These are phyloP conservation scores for Athetis lepigone DNA, from an alignment of 2,888 invertebrate genomes.

Conservation along the genomic window DNA sequence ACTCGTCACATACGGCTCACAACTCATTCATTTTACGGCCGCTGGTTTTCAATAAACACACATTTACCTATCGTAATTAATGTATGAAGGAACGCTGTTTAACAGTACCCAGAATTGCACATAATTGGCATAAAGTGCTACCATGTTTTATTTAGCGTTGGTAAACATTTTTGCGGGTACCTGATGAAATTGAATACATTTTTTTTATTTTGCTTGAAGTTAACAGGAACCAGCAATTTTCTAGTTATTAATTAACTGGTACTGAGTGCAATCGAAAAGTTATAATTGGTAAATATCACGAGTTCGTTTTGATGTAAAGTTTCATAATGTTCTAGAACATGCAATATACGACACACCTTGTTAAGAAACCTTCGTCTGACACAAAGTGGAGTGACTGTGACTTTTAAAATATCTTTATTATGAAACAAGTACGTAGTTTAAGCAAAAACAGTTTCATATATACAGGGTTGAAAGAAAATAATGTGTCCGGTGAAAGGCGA, in stretches of 20 bases:
- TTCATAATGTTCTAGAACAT: conserved; percentile 14
- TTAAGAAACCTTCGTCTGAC: not conserved
- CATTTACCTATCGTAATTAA: conserved; percentile 22
- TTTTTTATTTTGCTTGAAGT: not conserved
- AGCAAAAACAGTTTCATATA: too few species aligned
- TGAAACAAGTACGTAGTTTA: too few species aligned
- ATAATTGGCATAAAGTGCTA: not conserved
- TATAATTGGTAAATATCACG: conserved; percentile 36
- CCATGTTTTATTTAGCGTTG: too few species aligned
- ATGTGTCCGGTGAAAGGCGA: too few species aligned
- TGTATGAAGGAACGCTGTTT: conserved; percentile 4
- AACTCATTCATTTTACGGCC: conserved; percentile 39
- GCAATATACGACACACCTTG: conserved; percentile 19
- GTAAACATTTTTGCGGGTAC: too few species aligned
- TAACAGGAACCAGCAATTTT: not conserved
- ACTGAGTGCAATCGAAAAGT: conserved; percentile 19
- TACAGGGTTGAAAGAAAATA: too few species aligned
- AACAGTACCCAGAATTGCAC: not conserved
- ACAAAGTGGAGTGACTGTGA: too few species aligned
- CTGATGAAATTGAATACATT: too few species aligned
- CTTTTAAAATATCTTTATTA: too few species aligned
- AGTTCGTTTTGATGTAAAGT: conserved; percentile 6
- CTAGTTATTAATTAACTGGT: conserved; percentile 6
- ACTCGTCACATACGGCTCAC: conserved; percentile 14
- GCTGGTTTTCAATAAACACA: conserved; percentile 32